Percentiles rank a stretch among this genome's conserved stretches.
These are phyloP conservation scores for Adelognathus sp. DNA, from an alignment of 2,888 invertebrate species.

Conservation along the genomic window DNA sequence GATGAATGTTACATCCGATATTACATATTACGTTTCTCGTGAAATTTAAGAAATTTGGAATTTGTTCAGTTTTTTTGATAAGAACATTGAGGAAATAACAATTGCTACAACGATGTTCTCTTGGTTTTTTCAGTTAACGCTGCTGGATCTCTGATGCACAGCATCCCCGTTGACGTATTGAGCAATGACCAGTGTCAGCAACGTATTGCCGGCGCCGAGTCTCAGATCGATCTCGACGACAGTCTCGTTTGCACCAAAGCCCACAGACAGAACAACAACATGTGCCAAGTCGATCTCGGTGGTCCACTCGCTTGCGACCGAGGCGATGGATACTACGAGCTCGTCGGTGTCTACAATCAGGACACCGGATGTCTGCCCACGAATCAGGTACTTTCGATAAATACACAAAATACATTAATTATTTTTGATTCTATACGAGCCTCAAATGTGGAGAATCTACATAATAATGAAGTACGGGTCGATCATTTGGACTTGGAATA, in stretches of 20 bases:
- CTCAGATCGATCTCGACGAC: slow-evolving; percentile 84
- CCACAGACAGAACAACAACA: slow-evolving; percentile 85
- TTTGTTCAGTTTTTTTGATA: no score
- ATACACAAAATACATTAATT: not conserved
- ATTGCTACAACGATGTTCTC: no score
- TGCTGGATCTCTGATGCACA: slow-evolving; percentile 89
- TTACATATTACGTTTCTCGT: no score
- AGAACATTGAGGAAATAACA: no score
- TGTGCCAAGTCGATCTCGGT: slow-evolving; percentile 92
- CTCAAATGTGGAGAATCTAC: not conserved
- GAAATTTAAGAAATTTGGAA: no score
- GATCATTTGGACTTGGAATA: no score
- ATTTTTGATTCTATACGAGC: no score
- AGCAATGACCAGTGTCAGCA: slow-evolving; percentile 85
- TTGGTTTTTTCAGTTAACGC: slow-evolving; percentile 85
- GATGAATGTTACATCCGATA: no score
- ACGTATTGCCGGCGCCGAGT: slow-evolving; percentile 83
- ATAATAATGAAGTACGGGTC: no score
- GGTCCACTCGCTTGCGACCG: slow-evolving; percentile 91
- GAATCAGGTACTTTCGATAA: slow-evolving; percentile 72
- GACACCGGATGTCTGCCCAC: slow-evolving; percentile 86
- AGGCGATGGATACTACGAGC: slow-evolving; percentile 86
- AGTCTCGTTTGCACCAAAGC: slow-evolving; percentile 88
- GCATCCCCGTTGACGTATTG: slow-evolving; percentile 86
- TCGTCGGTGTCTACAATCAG: slow-evolving; percentile 90